Percentiles rank a stretch among this genome's conserved stretches.
These are phyloP conservation scores for Nomada hirtipes DNA, from an alignment of 2,888 invertebrate genomes.

Conservation along the genomic window DNA sequence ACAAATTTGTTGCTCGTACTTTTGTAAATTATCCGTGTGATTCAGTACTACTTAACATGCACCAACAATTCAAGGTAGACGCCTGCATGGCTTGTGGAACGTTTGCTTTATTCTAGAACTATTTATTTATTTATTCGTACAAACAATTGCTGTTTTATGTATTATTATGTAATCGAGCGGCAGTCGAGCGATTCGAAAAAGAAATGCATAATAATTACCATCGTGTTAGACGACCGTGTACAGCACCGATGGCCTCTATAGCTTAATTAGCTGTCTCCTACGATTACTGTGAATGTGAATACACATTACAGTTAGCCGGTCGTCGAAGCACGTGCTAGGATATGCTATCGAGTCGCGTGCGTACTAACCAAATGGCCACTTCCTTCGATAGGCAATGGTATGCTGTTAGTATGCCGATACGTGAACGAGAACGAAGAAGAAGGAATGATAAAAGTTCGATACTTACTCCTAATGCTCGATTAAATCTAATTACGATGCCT, in stretches of 20 bases:
- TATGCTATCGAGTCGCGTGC: background rate
- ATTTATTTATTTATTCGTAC: too few relatives aligned
- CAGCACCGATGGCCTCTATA: constrained; percentile 32
- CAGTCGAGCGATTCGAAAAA: constrained; percentile 27
- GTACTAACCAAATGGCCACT: constrained; percentile 7
- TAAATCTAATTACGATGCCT: too few relatives aligned
- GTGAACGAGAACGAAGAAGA: background rate
- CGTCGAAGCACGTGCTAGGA: constrained; percentile 60
- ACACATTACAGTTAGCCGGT: constrained; percentile 65
- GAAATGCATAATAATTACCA: constrained; percentile 21
- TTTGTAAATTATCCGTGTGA: too few relatives aligned
- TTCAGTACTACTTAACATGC: too few relatives aligned
- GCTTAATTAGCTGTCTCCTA: constrained; percentile 61
- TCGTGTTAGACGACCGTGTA: constrained; percentile 13
- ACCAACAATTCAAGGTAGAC: too few relatives aligned
- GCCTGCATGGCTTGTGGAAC: too few relatives aligned
- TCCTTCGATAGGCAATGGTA: constrained; percentile 21
- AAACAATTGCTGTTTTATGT: too few relatives aligned
- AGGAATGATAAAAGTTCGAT: too few relatives aligned
- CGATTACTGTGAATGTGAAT: constrained; percentile 38
- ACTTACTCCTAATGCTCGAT: too few relatives aligned
- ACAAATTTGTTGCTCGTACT: too few relatives aligned
- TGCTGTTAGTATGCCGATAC: constrained; percentile 4
- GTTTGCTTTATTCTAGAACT: too few relatives aligned
- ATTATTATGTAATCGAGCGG: constrained; percentile 55